Percentiles rank a stretch among this genome's conserved stretches.
phyloP scores from a whole-genome alignment of 2,113 vertebrate genomes.

The Prunella himalayana region DNA sequence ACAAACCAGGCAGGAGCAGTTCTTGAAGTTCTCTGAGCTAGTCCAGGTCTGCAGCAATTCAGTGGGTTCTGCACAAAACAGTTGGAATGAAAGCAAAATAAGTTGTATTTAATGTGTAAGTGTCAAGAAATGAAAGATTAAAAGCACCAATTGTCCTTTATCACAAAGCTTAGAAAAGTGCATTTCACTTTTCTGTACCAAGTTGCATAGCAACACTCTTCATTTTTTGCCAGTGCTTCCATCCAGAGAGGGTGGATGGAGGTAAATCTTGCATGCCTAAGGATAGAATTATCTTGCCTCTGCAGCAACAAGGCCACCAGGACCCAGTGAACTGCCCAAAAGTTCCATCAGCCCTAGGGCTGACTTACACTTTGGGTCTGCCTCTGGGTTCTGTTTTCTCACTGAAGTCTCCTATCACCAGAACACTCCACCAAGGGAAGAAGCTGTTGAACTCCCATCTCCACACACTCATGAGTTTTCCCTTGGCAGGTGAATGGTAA shows the following conservation, averaged over 20 bases:
- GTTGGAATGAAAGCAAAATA: neutral
- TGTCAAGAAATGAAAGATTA: neutral
- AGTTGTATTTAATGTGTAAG: neutral
- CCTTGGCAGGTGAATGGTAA: neutral
- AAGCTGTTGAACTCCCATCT: neutral
- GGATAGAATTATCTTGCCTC: neutral
- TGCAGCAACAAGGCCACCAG: neutral
- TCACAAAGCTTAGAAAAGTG: neutral
- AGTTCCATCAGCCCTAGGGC: neutral
- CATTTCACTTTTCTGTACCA: neutral
- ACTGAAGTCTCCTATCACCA: neutral
- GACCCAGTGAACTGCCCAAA: neutral
- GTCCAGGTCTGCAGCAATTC: neutral
- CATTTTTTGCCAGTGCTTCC: neutral
- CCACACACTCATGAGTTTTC: neutral
- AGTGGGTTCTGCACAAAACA: neutral
- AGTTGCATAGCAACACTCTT: slow-evolving; percentile 11
- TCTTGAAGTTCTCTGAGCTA: neutral
- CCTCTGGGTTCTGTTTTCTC: neutral
- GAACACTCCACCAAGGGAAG: neutral
- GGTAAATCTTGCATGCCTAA: neutral
- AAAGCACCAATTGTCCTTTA: neutral
- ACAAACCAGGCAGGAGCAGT: neutral
- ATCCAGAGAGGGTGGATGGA: neutral
- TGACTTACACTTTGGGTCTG: neutral